Evolutionary conservation across 2,797 vertebrate genomes (phyloP).

Genomic region (Rachycentron canadum): DNA sequence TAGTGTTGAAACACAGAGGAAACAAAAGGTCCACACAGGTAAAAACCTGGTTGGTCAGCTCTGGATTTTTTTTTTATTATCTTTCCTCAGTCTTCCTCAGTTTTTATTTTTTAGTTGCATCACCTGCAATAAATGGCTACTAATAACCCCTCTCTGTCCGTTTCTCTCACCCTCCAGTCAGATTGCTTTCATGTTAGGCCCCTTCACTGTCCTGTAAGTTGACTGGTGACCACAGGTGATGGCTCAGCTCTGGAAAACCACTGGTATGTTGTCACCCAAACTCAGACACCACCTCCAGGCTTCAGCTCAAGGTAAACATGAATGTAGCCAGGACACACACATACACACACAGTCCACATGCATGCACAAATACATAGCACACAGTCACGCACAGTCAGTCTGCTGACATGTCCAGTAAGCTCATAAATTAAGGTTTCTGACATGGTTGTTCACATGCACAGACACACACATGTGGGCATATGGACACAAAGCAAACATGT

Average conservation of each 20-base stretch:
- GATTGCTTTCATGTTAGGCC: constrained; percentile 7
- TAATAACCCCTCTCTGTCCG: neutral
- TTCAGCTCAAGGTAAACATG: constrained; percentile 61
- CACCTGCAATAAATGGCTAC: constrained; percentile 4
- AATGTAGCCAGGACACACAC: constrained; percentile 27
- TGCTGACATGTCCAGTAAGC: constrained; percentile 24
- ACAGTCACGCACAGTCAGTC: constrained; percentile 1
- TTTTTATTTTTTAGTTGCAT: constrained; percentile 4
- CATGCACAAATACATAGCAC: constrained; percentile 13
- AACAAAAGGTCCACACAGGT: constrained; percentile 55
- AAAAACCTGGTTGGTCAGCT: neutral
- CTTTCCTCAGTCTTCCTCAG: neutral
- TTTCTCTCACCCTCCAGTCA: neutral
- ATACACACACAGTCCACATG: constrained; percentile 6
- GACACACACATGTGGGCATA: constrained; percentile 17
- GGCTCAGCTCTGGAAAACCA: constrained; percentile 44
- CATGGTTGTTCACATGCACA: neutral
- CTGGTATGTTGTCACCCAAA: constrained; percentile 53
- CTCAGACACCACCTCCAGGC: constrained; percentile 39
- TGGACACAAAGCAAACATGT: constrained; percentile 60
- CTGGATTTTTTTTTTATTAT: neutral
- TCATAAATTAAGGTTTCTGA: constrained; percentile 40
- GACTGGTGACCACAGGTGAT: constrained; percentile 41
- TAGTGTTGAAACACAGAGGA: constrained; percentile 59
- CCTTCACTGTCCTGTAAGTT: constrained; percentile 35